Evolutionary conservation across 2,797 vertebrate species (phyloP), one percentile per base, ranked within the genome.

Genomic region (Notoglanidium macrostoma): DNA sequence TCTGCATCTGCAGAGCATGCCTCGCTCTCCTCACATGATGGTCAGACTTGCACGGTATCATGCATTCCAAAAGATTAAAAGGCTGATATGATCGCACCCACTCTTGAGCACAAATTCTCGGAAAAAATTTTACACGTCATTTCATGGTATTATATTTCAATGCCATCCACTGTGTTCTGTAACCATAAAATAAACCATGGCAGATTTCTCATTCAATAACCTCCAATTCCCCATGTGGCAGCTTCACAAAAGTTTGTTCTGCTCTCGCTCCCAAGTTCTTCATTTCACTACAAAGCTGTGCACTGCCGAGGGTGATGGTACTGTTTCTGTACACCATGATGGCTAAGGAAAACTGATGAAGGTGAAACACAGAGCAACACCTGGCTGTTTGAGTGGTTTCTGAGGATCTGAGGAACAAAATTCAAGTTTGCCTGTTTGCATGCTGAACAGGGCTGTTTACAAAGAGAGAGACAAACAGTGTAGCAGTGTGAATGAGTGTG

Each of bases 201-300:
- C 79, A 89, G 91, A 90, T 87, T 88, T 89, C 88, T 87, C 57
- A 89, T 83, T 72, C 74, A 81, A 76, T 63, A 73, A 57, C 86
- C 83, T 91, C 87, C 74, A 88, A 89, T 91, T 93, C 93, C 92
- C 92, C 83, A 23, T 82, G 88, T 85, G 59, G 74, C 86, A 29
- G 77, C 63, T 87, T 87, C 72, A 90, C 88, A n/a, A 82, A 68
- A 94, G 88, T 92, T 90, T 87, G 84, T 87, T 88, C 89, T 82
- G 88, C 73, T 86, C 88, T 88, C 88, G 90, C 89, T 92, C 87
- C 82, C 88, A 67, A 87, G 83, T 82, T 90, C 61, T 90, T 92
- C 90, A 84, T 91, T 93, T 91, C 92, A 92, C 90, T 93, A 92
- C 91, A 92, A 92, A 94, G 91, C 92, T 87, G 87, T 87, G 91